Conservation (phyloP, 2,797 vertebrate species). For the Enteromius trimaculatus region DNA sequence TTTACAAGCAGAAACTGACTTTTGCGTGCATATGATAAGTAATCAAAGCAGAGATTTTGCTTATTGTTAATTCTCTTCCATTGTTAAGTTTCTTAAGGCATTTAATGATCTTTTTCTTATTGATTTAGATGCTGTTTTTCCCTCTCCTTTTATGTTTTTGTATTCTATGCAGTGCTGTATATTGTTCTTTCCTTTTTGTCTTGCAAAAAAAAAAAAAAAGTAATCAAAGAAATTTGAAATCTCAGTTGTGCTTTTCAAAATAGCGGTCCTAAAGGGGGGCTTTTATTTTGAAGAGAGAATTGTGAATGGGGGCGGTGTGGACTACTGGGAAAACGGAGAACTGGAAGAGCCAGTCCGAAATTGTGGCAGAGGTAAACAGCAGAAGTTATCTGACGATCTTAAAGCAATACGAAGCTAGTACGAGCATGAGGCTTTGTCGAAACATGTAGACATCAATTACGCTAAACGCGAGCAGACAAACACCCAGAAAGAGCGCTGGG, state of each 20-base stretch:
- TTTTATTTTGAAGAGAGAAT: constrained; percentile 53
- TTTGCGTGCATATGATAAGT: not conserved
- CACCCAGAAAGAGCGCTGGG: not conserved
- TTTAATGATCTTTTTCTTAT: too few species aligned
- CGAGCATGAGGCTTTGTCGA: not conserved
- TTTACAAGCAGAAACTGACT: not conserved
- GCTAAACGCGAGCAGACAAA: not conserved
- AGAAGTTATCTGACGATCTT: constrained; percentile 31
- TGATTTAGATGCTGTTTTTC: too few species aligned
- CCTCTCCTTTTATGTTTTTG: too few species aligned
- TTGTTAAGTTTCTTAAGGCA: too few species aligned
- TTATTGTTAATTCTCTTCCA: too few species aligned
- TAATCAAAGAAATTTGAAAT: not conserved
- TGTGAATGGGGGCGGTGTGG: constrained; percentile 62
- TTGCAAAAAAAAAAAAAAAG: too few species aligned
- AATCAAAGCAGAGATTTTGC: too few species aligned
- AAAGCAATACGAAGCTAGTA: not conserved
- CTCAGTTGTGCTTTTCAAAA: not conserved
- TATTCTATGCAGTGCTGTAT: too few species aligned
- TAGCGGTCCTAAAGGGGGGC: not conserved
- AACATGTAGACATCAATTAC: not conserved
- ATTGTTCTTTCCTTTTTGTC: too few species aligned
- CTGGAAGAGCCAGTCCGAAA: constrained; percentile 65
- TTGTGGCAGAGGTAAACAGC: constrained; percentile 49
- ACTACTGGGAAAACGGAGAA: constrained; percentile 69